phyloP scores from a whole-genome alignment of 2,888 invertebrate species.

The Pterostichus niger region DNA sequence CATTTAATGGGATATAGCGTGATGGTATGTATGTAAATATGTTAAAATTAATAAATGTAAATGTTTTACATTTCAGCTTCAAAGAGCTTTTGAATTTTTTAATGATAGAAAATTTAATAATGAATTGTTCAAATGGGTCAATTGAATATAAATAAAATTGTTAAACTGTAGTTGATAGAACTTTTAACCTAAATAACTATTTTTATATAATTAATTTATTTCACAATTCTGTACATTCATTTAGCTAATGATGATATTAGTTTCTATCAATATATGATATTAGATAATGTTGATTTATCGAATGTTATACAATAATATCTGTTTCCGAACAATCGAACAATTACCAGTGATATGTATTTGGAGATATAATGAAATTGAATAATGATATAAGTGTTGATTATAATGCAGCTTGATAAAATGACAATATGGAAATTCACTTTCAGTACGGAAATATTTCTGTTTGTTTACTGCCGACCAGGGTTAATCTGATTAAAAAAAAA shows the following conservation, averaged over 20 bases:
- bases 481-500: too few species aligned
- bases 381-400: too few species aligned
- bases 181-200: too few species aligned
- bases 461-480: neutral
- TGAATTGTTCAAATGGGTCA: neutral
- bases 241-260: slow-evolving; percentile 1
- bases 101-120: neutral
- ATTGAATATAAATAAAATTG: neutral
- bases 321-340: neutral
- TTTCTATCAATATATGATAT: slow-evolving; percentile 21
- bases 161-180: neutral
- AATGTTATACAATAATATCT: neutral
- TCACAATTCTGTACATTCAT: neutral
- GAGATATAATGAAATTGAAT: neutral
- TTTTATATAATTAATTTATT: neutral
- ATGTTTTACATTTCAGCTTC: too few species aligned
- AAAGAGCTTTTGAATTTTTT: neutral
- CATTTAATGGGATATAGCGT: too few species aligned
- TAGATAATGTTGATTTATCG: slow-evolving; percentile 3
- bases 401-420: neutral
- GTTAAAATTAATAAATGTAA: too few species aligned
- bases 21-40: too few species aligned
- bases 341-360: neutral
- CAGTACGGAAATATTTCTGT: neutral
- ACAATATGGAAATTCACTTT: neutral